phyloP scores from a whole-genome alignment of 2,113 vertebrate genomes.

The Puntigrus tetrazona region DNA sequence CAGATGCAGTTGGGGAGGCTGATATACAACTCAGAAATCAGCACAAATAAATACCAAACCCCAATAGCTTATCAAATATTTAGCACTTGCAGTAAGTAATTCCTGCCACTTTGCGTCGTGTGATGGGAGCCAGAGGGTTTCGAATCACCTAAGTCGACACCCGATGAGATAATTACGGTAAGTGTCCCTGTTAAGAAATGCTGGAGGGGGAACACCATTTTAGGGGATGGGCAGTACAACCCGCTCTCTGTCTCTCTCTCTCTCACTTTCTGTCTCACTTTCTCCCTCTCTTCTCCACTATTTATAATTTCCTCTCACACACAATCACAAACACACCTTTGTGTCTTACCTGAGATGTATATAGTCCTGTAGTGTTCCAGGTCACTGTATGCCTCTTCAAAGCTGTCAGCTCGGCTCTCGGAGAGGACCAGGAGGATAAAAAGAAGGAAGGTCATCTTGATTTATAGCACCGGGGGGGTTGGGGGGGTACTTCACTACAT shows the following conservation, averaged over 20 bases:
- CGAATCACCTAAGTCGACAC: conserved; percentile 12
- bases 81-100: conserved; percentile 22
- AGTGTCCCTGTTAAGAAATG: conserved; percentile 1
- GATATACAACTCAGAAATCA: not conserved
- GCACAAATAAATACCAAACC: not conserved
- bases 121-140: conserved; percentile 24
- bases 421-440: conserved; percentile 82
- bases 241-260: not conserved
- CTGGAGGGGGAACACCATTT: not conserved
- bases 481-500: conserved; percentile 81
- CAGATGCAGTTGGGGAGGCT: not conserved
- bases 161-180: conserved; percentile 16
- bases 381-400: conserved; percentile 76
- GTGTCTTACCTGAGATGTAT: conserved; percentile 87
- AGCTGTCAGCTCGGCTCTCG: conserved; percentile 79
- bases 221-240: conserved; percentile 4
- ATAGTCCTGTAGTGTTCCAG: conserved; percentile 84
- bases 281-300: not conserved
- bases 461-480: conserved; percentile 71
- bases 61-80: conserved; percentile 37
- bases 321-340: not conserved
- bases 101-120: not conserved
- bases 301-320: conserved; percentile 46
- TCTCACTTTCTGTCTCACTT: not conserved
- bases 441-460: conserved; percentile 84